These are phyloP conservation scores for Syncerus caffer DNA, from an alignment of 2,797 vertebrate genomes.

Conservation along the genomic window DNA sequence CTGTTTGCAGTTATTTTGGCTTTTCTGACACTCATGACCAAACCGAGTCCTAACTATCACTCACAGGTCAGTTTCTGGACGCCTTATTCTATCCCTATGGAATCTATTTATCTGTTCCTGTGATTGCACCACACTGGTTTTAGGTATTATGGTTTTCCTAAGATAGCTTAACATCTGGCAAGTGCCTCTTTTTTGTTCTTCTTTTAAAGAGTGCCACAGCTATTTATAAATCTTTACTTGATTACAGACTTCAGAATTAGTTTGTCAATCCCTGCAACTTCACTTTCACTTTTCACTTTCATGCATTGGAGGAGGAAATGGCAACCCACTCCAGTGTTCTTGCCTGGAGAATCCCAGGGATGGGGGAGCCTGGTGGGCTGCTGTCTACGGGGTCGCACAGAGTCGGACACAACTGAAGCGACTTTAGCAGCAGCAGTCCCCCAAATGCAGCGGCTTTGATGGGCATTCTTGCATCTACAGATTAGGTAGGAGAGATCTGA, in stretches of 20 bases:
- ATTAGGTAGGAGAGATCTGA: neutral
- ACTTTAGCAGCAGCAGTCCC: too few relatives aligned
- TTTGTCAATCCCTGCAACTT: neutral
- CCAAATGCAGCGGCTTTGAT: neutral
- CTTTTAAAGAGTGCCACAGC: neutral
- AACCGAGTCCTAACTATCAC: neutral
- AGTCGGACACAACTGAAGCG: too few relatives aligned
- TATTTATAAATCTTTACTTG: neutral
- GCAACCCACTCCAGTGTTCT: too few relatives aligned
- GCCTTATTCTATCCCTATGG: neutral
- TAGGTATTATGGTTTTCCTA: neutral
- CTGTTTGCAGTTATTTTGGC: neutral
- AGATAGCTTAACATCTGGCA: neutral
- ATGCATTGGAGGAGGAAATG: too few relatives aligned
- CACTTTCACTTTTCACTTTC: too few relatives aligned
- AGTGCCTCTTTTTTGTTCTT: neutral
- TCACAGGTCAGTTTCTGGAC: neutral
- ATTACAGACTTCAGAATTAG: neutral
- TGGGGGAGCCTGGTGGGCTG: too few relatives aligned
- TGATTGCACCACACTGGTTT: neutral
- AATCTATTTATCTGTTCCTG: neutral
- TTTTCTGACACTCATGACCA: neutral
- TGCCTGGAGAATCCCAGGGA: too few relatives aligned
- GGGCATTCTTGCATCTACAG: neutral
- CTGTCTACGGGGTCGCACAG: too few relatives aligned